Percentiles rank a stretch among this genome's conserved stretches.
Evolutionary conservation across 2,888 invertebrate species (phyloP).

Genomic region (Phortica okadai): DNA sequence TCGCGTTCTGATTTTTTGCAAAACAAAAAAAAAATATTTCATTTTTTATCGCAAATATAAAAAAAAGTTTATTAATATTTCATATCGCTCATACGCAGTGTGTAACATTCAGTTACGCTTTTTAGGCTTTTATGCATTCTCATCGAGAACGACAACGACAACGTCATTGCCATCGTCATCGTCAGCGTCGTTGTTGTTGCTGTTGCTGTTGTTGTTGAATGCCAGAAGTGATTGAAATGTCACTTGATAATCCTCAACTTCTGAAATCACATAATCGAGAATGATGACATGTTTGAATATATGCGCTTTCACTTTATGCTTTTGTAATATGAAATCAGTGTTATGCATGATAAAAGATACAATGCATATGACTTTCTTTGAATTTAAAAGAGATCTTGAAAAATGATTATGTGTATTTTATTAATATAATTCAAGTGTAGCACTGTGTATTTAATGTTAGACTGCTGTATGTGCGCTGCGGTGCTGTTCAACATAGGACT

Average conservation of each 20-base stretch:
- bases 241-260: constrained; percentile 10
- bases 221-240: constrained; percentile 30
- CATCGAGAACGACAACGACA: background rate
- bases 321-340: background rate
- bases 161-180: background rate
- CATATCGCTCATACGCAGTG: background rate
- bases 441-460: too few relatives aligned
- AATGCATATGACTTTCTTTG: background rate
- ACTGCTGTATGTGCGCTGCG: too few relatives aligned
- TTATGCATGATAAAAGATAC: background rate
- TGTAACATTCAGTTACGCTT: background rate
- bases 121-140: background rate
- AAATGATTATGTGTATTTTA: too few relatives aligned
- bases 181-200: background rate
- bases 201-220: background rate
- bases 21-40: background rate
- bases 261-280: constrained; percentile 7
- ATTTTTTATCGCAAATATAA: background rate
- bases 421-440: too few relatives aligned
- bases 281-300: background rate
- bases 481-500: too few relatives aligned
- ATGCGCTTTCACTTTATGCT: background rate
- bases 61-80: background rate
- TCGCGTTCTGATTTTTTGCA: background rate
- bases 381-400: too few relatives aligned